Base-by-base conservation (phyloP, 2,888 invertebrate genomes). In the Troides helena region DNA sequence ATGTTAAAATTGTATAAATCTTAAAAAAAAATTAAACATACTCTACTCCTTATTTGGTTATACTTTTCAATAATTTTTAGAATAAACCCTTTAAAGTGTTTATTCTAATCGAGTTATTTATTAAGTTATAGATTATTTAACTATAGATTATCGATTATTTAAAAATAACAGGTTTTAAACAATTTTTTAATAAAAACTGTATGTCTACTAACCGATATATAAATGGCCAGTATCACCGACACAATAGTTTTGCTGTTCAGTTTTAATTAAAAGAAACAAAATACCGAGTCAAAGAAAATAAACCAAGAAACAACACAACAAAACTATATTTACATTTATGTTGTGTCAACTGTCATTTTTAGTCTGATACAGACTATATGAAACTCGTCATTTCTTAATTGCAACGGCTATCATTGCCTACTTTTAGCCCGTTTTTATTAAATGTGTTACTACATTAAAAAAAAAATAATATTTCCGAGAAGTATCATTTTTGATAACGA, bases 261-360 rank as follows among this genome's bases (percentile, higher is more conserved):
- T 50, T 60, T 23, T 23, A 58, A 14, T 23, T 21, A 53, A 53
- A 7, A n/a, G 21, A 68, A 58, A 30, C 46, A 23, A 62, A 62
- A 62, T 39, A 25, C 17, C 39, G 62, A 62, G n/a, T 7, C 56
- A 68, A 62, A 39, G 30, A 62, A 62, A 58, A 58, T 58, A 58
- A 58, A 58, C 57, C 21, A 18, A 58, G 23, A 23, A 62, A 67
- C 67, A 70, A 72, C 69, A 71, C 60, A 70, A 68, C 64, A 65
- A 58, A 58, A 64, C 23, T 59, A 53, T 21, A 36, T 56, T 60
- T 36, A 68, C 18, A 36, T 56, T 60, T 36, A 63, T 14, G 63
- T 57, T 50, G 17, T 30, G 25, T 71, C 62, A 39, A 53, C 39
- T 25, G 56, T 58, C 67, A 67, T 21, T 46, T 17, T 68, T 23